Conservation (phyloP, 2,888 invertebrate genomes). For the Geophilus truncorum region DNA sequence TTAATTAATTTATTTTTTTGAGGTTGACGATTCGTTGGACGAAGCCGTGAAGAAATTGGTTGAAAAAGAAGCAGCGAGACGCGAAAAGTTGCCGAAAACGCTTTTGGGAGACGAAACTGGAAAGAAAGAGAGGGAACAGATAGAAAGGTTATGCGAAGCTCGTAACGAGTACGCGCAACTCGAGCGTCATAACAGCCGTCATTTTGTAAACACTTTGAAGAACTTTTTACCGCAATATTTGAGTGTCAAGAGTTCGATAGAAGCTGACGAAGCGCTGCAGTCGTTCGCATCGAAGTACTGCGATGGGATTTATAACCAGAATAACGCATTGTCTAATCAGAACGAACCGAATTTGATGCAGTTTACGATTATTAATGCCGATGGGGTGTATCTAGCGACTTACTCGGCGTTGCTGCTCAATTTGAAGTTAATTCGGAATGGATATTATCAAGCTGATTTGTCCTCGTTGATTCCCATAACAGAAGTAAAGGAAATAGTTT, state of each 20-base stretch:
- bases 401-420: slow-evolving; percentile 78
- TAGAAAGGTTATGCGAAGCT: slow-evolving; percentile 39
- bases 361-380: slow-evolving; percentile 74
- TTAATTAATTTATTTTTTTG: neutral
- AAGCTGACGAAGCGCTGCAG: slow-evolving; percentile 85
- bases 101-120: slow-evolving; percentile 39
- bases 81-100: slow-evolving; percentile 39
- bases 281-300: slow-evolving; percentile 88
- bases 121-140: slow-evolving; percentile 40
- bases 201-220: slow-evolving; percentile 71
- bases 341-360: slow-evolving; percentile 29
- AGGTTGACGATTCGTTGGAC: slow-evolving; percentile 28
- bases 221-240: slow-evolving; percentile 71
- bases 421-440: slow-evolving; percentile 67
- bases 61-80: slow-evolving; percentile 35
- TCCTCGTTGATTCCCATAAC: slow-evolving; percentile 47
- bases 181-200: slow-evolving; percentile 78
- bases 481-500: too few species aligned
- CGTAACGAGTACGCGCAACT: slow-evolving; percentile 40
- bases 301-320: slow-evolving; percentile 52
- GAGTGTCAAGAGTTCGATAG: slow-evolving; percentile 70
- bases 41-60: slow-evolving; percentile 32
- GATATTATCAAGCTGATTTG: slow-evolving; percentile 53
- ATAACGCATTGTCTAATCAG: slow-evolving; percentile 30
- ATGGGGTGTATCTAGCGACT: slow-evolving; percentile 87